Evolutionary conservation across 2,888 invertebrate species (phyloP).

Genomic region (Melinopterus prodromus): DNA sequence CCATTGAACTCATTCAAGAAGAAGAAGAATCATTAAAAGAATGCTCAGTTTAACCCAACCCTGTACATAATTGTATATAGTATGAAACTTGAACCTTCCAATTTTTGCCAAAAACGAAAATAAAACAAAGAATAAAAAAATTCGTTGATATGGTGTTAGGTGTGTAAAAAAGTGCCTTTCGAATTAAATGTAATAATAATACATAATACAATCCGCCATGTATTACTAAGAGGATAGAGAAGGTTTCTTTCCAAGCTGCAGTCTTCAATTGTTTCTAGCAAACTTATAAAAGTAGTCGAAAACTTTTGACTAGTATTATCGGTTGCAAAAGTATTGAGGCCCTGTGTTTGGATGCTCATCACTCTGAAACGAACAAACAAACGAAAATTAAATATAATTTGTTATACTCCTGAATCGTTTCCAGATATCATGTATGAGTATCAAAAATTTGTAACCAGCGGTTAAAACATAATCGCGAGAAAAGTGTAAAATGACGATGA

Average conservation of each 20-base stretch:
- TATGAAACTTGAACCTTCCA: constrained; percentile 61
- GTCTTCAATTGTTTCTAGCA: neutral
- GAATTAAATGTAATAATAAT: constrained; percentile 41
- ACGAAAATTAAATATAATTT: no score
- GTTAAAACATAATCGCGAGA: no score
- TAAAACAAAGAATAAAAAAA: constrained; percentile 21
- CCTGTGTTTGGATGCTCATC: no score
- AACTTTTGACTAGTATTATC: no score
- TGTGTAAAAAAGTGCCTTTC: constrained; percentile 60
- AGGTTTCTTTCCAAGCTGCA: neutral
- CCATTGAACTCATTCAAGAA: constrained; percentile 13
- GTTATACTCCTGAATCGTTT: no score
- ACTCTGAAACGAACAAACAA: no score
- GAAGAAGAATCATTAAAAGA: constrained; percentile 29
- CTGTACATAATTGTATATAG: constrained; percentile 45
- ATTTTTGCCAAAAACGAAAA: constrained; percentile 57
- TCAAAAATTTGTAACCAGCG: no score
- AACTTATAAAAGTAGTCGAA: no score
- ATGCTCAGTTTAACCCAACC: constrained; percentile 25
- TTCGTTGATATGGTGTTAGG: constrained; percentile 46
- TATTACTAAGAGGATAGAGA: constrained; percentile 35
- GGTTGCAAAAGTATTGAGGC: no score
- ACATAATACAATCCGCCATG: constrained; percentile 56
- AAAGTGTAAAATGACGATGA: no score
- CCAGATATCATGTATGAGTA: no score